A percentile compares a stretch with the other conserved stretches of the same genome.
Evolutionary conservation across 2,113 vertebrate species (phyloP).

Genomic region (Lutjanus erythropterus): DNA sequence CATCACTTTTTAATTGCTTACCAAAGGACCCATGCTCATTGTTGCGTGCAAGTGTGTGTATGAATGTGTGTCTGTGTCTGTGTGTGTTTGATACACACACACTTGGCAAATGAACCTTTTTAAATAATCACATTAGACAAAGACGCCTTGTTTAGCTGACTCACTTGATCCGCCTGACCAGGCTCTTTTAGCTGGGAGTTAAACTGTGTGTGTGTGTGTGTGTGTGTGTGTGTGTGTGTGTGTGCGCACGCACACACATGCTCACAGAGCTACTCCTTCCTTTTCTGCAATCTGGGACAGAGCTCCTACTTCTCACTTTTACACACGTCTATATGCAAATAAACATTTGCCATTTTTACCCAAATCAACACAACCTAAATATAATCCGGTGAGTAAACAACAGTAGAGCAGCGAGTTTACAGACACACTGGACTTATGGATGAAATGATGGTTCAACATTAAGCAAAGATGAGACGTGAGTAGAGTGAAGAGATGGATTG

Average conservation of each 20-base stretch:
- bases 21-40: conserved; percentile 33
- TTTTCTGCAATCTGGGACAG: conserved; percentile 42
- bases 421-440: not conserved
- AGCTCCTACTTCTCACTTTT: not conserved
- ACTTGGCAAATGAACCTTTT: conserved; percentile 52
- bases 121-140: conserved; percentile 67
- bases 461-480: conserved; percentile 9
- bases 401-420: not conserved
- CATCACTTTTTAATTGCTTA: conserved; percentile 47
- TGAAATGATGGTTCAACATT: not conserved
- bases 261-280: not conserved
- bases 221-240: conserved; percentile 4
- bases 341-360: conserved; percentile 12
- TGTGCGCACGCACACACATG: not conserved
- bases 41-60: conserved; percentile 1
- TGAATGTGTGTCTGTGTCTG: not conserved
- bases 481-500: not conserved
- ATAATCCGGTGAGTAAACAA: not conserved
- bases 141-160: conserved; percentile 66
- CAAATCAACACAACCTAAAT: not conserved
- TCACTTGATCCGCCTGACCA: conserved; percentile 61
- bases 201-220: conserved; percentile 5
- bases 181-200: conserved; percentile 38
- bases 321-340: conserved; percentile 1
- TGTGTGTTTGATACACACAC: not conserved